These are phyloP conservation scores for Adelges cooleyi DNA, from an alignment of 1,140 invertebrate genomes.

Conservation along the genomic window DNA sequence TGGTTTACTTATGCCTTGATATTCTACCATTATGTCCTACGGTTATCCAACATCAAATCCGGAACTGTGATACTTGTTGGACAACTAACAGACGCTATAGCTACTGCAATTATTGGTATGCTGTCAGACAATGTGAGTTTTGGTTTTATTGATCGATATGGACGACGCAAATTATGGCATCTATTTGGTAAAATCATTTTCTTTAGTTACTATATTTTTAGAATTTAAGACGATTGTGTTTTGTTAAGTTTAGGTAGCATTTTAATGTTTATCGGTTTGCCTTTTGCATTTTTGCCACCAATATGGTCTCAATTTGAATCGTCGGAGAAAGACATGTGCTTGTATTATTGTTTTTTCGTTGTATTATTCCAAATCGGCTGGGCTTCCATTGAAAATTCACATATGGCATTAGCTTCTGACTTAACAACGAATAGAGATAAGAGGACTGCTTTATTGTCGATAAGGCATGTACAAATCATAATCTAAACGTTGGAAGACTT, in stretches of 20 bases:
- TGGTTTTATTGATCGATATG: constrained; percentile 47
- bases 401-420: constrained; percentile 71
- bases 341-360: constrained; percentile 54
- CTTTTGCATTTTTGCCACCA: constrained; percentile 10
- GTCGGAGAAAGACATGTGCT: background rate
- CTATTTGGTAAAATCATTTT: constrained; percentile 59
- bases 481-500: background rate
- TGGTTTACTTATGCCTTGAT: constrained; percentile 95
- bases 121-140: constrained; percentile 55
- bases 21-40: constrained; percentile 55
- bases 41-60: constrained; percentile 54
- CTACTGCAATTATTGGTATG: constrained; percentile 80
- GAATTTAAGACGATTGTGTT: too few relatives aligned
- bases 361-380: constrained; percentile 93
- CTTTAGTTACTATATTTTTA: too few relatives aligned
- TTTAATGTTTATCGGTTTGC: constrained; percentile 10
- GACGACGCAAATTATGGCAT: constrained; percentile 84
- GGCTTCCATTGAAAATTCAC: constrained; percentile 89
- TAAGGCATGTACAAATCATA: constrained; percentile 68
- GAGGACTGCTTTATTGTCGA: constrained; percentile 70
- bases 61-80: constrained; percentile 72
- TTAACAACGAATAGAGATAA: constrained; percentile 60
- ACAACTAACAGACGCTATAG: constrained; percentile 78
- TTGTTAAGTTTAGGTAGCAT: constrained; percentile 10
- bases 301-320: background rate